These are phyloP conservation scores for Drosophila merina DNA, from an alignment of 2,888 invertebrate genomes.

Conservation along the genomic window DNA sequence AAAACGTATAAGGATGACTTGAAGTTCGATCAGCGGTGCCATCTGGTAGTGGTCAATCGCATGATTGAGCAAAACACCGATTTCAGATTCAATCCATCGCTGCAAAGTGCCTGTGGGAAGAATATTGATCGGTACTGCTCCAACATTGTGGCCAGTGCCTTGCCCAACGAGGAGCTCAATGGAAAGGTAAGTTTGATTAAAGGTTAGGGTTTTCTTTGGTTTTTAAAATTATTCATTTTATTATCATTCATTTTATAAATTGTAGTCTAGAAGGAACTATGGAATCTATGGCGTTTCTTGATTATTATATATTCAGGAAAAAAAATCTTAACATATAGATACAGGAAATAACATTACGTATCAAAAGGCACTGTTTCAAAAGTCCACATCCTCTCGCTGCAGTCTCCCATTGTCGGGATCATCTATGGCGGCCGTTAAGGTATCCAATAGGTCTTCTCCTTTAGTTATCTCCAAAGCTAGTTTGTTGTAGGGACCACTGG, in stretches of 20 bases:
- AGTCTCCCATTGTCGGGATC: conserved; percentile 75
- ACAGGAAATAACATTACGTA: not conserved
- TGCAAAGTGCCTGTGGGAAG: conserved; percentile 91
- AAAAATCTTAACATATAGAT: no score
- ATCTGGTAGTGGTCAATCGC: conserved; percentile 92
- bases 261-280: not conserved
- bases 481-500: conserved; percentile 82
- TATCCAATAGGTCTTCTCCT: conserved; percentile 70
- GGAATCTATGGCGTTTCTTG: not conserved
- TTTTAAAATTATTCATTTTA: not conserved
- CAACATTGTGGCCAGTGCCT: conserved; percentile 85
- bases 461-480: conserved; percentile 65
- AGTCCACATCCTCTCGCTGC: conserved; percentile 60
- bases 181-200: conserved; percentile 86
- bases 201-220: no score
- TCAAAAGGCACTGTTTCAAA: conserved; percentile 37
- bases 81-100: conserved; percentile 93
- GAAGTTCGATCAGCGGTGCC: conserved; percentile 93
- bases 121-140: conserved; percentile 92
- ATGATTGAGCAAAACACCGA: conserved; percentile 96
- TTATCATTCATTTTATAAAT: not conserved
- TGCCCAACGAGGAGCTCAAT: conserved; percentile 90
- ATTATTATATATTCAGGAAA: no score
- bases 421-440: conserved; percentile 75
- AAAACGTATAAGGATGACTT: conserved; percentile 91